Base-by-base conservation (phyloP, 2,888 invertebrate species). In the Scrobipalpa costella region DNA sequence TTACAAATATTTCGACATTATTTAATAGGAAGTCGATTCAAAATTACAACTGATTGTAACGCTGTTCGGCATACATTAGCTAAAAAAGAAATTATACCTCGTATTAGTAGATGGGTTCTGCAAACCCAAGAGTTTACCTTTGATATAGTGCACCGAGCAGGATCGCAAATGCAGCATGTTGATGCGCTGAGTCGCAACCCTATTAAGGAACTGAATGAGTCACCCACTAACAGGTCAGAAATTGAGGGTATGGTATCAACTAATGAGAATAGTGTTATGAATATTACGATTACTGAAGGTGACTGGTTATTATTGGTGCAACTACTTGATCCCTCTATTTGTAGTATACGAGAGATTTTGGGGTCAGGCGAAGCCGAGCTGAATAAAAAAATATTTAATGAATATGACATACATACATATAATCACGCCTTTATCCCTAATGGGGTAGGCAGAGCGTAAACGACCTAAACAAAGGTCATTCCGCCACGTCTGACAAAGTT, bases 41-140 rank as follows among this genome's bases (percentile, higher is more conserved):
- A 67, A 47, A 64, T 71, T 2, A 19, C 58, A 13, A 69, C 71
- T 57, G 78, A 78, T 57, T 79, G 78, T 59, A 71, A 69, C 49
- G 75, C 77, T 0, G 69, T 79, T 11, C 64, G 68, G 7, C 62
- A 65, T 50, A 73, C 76, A 0, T 64, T 76, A 15, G 66, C 64
- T 7, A 77, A 76, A 67, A 71, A 69, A 58, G 72, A 73, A 9
- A 62, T 74, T 19, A 67, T 71, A 9, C 76, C 79, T 0, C 57
- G 76, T 44, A 75, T 82, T 11, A 76, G 70, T 7, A 64, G 77
- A 27, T 79, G 81, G 78, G 78, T 77, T 72, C 40, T 79, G 7
- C 40, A 19, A 19, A 65, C 72, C 1, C 75, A 75, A 63, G 79
- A 81, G 52, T 80, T 73, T 64, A 70, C 19, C 8, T 66, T 62